These are phyloP conservation scores for Punctoribates punctum DNA, from an alignment of 2,888 invertebrate species.

Conservation along the genomic window DNA sequence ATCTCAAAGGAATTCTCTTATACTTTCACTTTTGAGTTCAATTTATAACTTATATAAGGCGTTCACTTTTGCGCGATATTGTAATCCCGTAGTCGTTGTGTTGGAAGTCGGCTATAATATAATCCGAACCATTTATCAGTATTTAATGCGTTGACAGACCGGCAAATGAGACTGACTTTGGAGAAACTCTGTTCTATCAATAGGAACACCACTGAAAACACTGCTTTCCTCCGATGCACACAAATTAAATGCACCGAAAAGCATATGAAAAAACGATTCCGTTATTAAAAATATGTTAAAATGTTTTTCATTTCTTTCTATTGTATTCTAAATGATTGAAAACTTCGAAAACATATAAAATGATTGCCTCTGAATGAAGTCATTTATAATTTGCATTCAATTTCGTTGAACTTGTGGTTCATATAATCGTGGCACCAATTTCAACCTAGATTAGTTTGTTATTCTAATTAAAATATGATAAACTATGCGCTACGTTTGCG, in stretches of 20 bases:
- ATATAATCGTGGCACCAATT: no score
- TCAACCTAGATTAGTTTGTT: no score
- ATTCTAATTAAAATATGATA: no score
- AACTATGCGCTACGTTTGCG: no score
- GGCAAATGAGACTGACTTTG: slow-evolving; percentile 32
- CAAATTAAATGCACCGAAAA: neutral
- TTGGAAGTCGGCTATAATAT: slow-evolving; percentile 37
- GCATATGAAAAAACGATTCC: neutral
- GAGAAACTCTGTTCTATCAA: no score
- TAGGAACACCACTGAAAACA: no score
- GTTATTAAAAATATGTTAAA: neutral
- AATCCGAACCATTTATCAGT: slow-evolving; percentile 48
- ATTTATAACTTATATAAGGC: slow-evolving; percentile 30
- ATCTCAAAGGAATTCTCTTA: slow-evolving; percentile 26
- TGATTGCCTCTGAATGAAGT: no score
- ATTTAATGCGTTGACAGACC: slow-evolving; percentile 41
- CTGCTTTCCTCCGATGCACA: neutral
- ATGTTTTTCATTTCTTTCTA: neutral
- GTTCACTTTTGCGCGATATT: slow-evolving; percentile 11
- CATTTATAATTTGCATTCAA: no score
- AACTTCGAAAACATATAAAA: neutral
- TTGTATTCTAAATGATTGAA: neutral
- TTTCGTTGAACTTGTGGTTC: no score
- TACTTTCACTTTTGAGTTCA: slow-evolving; percentile 22
- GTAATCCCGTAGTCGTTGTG: neutral